phyloP scores from a whole-genome alignment of 2,797 vertebrate species.

The Bradypus variegatus region DNA sequence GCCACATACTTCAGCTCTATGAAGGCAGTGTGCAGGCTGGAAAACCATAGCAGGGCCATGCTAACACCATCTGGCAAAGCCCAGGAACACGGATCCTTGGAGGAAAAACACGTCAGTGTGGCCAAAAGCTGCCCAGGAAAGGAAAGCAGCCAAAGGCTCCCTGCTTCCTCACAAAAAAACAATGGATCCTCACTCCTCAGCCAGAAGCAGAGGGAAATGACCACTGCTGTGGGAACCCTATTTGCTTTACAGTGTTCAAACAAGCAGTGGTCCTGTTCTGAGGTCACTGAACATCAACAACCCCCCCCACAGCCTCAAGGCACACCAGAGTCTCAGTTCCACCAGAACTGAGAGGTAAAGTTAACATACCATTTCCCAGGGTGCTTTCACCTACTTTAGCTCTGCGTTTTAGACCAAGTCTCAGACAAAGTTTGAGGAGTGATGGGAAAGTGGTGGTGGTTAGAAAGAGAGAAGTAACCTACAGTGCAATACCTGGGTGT shows the following conservation, averaged over 20 bases:
- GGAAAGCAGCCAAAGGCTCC: background rate
- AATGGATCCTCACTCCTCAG: background rate
- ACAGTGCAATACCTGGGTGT: background rate
- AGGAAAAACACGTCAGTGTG: background rate
- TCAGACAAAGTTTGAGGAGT: background rate
- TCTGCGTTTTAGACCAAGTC: background rate
- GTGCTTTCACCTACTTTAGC: background rate
- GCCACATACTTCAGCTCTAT: background rate
- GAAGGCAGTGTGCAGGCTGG: background rate
- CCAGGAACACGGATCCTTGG: background rate
- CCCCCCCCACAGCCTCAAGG: background rate
- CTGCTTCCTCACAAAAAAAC: background rate
- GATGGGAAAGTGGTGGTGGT: background rate
- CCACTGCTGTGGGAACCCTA: background rate
- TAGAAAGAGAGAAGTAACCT: background rate
- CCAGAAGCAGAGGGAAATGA: background rate
- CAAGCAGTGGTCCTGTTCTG: background rate
- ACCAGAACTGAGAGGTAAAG: background rate
- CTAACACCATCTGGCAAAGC: too few relatives aligned
- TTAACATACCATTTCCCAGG: background rate
- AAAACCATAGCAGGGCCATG: fast-evolving
- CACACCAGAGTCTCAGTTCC: background rate
- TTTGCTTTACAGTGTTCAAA: background rate
- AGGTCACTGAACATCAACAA: background rate
- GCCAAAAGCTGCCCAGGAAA: background rate